Evolutionary conservation across 2,888 invertebrate species (phyloP).

Genomic region (Cephalotes varians): DNA sequence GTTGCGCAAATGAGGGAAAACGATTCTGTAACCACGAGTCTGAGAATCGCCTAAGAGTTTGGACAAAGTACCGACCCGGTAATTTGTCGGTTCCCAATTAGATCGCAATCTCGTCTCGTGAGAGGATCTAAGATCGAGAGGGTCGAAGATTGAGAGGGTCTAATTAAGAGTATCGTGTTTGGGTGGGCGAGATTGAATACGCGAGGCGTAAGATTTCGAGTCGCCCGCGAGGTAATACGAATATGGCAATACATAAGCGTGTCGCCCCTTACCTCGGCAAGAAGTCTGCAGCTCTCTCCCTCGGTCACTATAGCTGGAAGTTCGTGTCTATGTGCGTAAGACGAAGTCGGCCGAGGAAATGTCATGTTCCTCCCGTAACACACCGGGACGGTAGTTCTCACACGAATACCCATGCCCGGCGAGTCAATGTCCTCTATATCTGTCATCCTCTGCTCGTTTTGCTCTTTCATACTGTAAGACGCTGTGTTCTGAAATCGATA

Average conservation of each 20-base stretch:
- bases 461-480: slow-evolving; percentile 85
- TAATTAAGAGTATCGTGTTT: neutral
- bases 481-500: slow-evolving; percentile 83
- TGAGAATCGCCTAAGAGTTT: slow-evolving; percentile 1
- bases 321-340: slow-evolving; percentile 87
- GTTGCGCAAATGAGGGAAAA: neutral
- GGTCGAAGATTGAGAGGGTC: too few species aligned
- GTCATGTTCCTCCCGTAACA: slow-evolving; percentile 89
- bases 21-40: neutral
- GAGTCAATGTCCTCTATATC: slow-evolving; percentile 81
- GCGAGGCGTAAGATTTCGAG: neutral
- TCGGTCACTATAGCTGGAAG: slow-evolving; percentile 90
- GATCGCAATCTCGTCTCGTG: neutral
- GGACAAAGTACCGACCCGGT: neutral
- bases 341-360: slow-evolving; percentile 87
- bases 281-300: slow-evolving; percentile 87
- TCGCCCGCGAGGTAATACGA: neutral
- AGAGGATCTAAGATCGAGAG: too few species aligned
- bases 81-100: neutral
- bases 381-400: slow-evolving; percentile 83
- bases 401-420: slow-evolving; percentile 77
- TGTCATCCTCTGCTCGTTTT: slow-evolving; percentile 82
- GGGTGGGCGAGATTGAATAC: neutral
- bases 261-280: slow-evolving; percentile 81
- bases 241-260: neutral